Evolutionary conservation across 2,113 vertebrate species (phyloP).

Genomic region (Menidia beryllina): DNA sequence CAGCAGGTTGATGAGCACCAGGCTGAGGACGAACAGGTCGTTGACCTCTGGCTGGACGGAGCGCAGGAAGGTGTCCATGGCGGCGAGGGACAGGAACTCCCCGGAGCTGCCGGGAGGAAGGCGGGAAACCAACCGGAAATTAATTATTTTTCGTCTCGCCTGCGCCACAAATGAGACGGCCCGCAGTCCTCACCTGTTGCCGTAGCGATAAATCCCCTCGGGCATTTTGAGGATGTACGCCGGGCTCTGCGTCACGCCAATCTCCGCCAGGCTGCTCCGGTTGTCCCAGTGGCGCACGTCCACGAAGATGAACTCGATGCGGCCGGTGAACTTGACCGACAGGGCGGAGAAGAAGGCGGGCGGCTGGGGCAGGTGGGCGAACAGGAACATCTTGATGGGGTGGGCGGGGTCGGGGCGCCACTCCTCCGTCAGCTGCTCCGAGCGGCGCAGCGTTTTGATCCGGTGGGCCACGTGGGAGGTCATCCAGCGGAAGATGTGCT

Average conservation of each 20-base stretch:
- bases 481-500: conserved; percentile 98
- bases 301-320: conserved; percentile 98
- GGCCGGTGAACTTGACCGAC: conserved; percentile 97
- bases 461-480: conserved; percentile 92
- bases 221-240: conserved; percentile 96
- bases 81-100: conserved; percentile 92
- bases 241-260: conserved; percentile 88
- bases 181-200: conserved; percentile 85
- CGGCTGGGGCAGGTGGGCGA: conserved; percentile 91
- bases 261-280: conserved; percentile 87
- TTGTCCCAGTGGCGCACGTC: conserved; percentile 93
- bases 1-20: conserved; percentile 96
- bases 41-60: conserved; percentile 97
- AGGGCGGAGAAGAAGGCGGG: conserved; percentile 96
- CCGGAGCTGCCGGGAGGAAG: conserved; percentile 78
- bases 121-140: no score
- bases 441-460: conserved; percentile 90
- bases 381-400: conserved; percentile 93
- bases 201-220: conserved; percentile 95
- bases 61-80: conserved; percentile 96
- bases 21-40: conserved; percentile 94
- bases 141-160: no score
- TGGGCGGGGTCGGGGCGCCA: conserved; percentile 90
- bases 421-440: conserved; percentile 88
- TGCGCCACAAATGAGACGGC: no score